Conservation (phyloP, 2,888 invertebrate species). For the Sphecodes monilicornis region DNA sequence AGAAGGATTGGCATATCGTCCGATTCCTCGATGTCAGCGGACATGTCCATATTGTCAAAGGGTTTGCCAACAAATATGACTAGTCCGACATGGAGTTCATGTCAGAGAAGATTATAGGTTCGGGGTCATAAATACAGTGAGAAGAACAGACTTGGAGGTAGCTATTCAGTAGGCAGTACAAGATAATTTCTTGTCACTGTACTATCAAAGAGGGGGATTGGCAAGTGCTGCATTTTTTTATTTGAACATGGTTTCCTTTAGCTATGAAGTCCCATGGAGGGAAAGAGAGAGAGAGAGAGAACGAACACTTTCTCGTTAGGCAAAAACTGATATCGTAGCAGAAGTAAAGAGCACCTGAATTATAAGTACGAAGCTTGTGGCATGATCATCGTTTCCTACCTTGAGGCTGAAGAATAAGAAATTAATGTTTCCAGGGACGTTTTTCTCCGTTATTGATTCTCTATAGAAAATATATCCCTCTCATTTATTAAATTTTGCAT, state of each 20-base stretch:
- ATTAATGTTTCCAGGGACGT: constrained; percentile 35
- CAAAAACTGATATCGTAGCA: constrained; percentile 3
- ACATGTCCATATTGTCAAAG: not conserved
- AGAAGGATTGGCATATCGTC: constrained; percentile 11
- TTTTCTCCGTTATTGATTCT: constrained; percentile 36
- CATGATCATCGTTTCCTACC: not conserved
- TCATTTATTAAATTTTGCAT: constrained; percentile 48
- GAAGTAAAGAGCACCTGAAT: not conserved
- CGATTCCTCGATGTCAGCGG: not conserved
- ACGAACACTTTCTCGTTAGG: constrained; percentile 2
- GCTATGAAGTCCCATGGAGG: not conserved
- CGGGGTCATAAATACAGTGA: not conserved
- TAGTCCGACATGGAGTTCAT: not conserved
- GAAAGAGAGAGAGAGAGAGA: not conserved
- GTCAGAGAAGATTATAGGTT: not conserved
- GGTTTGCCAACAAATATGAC: not conserved
- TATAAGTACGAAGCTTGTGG: constrained; percentile 2
- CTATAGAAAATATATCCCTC: constrained; percentile 67
- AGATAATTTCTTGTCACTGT: constrained; percentile 6
- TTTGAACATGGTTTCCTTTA: not conserved
- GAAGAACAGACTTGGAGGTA: constrained; percentile 2
- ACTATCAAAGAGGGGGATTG: not conserved
- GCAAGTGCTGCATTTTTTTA: not conserved
- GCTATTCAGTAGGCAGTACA: not conserved
- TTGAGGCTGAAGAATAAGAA: constrained; percentile 15